Evolutionary conservation across 2,888 invertebrate genomes (phyloP).

Genomic region (Stenodema calcarata): DNA sequence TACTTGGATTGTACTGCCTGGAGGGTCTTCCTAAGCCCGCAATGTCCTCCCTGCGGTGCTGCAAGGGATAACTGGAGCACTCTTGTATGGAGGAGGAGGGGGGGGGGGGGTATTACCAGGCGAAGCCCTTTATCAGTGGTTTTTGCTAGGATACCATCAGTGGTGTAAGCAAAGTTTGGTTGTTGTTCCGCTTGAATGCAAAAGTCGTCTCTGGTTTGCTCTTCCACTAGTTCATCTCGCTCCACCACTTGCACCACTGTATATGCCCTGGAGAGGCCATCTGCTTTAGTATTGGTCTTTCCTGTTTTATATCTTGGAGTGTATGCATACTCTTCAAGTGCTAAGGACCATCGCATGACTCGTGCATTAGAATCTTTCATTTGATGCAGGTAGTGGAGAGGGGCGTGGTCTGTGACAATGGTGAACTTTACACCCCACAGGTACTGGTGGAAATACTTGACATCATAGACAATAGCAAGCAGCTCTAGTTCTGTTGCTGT

Average conservation of each 20-base stretch:
- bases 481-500: neutral
- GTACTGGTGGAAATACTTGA: neutral
- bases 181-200: neutral
- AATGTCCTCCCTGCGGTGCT: neutral
- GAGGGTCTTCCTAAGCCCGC: neutral
- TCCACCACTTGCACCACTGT: neutral
- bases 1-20: neutral
- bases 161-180: neutral
- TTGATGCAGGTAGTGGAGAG: neutral
- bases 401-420: neutral
- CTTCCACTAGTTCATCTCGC: neutral
- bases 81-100: neutral
- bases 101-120: neutral
- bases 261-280: neutral
- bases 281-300: neutral
- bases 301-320: neutral
- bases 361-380: neutral
- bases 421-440: neutral
- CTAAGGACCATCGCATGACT: neutral
- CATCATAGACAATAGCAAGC: neutral
- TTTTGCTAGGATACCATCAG: neutral
- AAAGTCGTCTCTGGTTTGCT: neutral
- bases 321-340: neutral
- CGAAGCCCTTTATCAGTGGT: neutral
- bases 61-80: neutral